These are phyloP conservation scores for Neofelis nebulosa DNA, from an alignment of 2,113 vertebrate species.

Conservation along the genomic window DNA sequence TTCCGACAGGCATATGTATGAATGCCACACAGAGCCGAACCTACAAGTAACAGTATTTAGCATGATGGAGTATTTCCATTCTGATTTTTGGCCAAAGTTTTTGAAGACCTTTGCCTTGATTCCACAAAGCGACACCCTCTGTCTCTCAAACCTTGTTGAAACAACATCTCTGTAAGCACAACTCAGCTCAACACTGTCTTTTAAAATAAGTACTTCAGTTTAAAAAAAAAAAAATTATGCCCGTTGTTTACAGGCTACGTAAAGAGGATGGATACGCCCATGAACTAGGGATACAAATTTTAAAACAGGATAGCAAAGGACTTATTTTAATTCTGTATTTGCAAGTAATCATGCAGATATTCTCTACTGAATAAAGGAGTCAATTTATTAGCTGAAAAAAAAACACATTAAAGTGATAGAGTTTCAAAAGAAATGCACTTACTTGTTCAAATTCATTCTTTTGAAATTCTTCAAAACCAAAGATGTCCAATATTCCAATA, in stretches of 20 bases:
- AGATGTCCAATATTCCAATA: constrained; percentile 95
- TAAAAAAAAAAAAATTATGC: not conserved
- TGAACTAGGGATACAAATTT: not conserved
- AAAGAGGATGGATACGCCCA: not conserved
- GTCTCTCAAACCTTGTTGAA: not conserved
- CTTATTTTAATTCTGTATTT: not conserved
- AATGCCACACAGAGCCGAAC: constrained; percentile 15
- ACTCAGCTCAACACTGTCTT: not conserved
- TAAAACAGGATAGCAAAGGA: not conserved
- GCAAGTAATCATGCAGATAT: not conserved
- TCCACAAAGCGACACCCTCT: not conserved
- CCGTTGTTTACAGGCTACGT: not conserved
- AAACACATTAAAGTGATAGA: not conserved
- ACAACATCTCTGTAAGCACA: not conserved
- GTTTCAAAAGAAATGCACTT: constrained; percentile 48
- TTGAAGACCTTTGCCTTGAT: constrained; percentile 52
- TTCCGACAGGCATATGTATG: not conserved
- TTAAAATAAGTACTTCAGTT: not conserved
- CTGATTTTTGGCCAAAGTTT: constrained; percentile 15
- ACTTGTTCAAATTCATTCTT: constrained; percentile 96
- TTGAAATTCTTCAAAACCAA: constrained; percentile 96
- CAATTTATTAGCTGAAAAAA: not conserved
- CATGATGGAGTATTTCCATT: constrained; percentile 14
- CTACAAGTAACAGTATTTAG: not conserved
- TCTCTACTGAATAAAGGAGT: not conserved